Evolutionary conservation across 2,888 invertebrate genomes (phyloP).

Genomic region (Ophion costatus): DNA sequence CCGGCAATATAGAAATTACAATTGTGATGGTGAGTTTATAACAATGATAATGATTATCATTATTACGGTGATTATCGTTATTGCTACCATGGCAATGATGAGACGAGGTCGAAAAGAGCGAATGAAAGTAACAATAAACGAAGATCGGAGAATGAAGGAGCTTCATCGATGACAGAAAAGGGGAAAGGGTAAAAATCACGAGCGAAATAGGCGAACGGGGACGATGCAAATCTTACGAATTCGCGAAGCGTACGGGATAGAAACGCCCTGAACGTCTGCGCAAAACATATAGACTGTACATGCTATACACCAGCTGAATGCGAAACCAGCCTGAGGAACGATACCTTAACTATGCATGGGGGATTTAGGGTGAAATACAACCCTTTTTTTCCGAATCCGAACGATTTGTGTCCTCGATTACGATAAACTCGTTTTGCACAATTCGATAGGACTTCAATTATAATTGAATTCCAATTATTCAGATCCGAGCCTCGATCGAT

Average conservation of each 20-base stretch:
- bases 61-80: not conserved
- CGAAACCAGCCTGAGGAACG: slow-evolving; percentile 44
- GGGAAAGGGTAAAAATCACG: not conserved
- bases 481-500: not conserved
- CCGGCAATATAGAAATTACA: no score
- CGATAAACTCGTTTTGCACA: not conserved
- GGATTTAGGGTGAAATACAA: slow-evolving; percentile 14
- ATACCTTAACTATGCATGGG: slow-evolving; percentile 35
- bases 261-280: slow-evolving; percentile 41
- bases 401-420: slow-evolving; percentile 5
- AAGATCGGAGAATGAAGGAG: not conserved
- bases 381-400: not conserved
- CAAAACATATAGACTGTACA: slow-evolving; percentile 34
- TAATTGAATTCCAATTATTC: not conserved
- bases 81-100: not conserved
- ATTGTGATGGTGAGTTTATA: no score
- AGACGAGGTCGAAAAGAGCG: not conserved
- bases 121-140: not conserved
- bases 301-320: slow-evolving; percentile 37
- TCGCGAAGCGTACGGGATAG: slow-evolving; percentile 29
- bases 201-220: not conserved
- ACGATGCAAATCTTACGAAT: slow-evolving; percentile 36
- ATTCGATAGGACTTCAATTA: not conserved
- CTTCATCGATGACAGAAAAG: not conserved
- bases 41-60: no score